Base-by-base conservation (phyloP, 92 coral and sea anemone genomes). In the Scolanthus callimorphus region DNA sequence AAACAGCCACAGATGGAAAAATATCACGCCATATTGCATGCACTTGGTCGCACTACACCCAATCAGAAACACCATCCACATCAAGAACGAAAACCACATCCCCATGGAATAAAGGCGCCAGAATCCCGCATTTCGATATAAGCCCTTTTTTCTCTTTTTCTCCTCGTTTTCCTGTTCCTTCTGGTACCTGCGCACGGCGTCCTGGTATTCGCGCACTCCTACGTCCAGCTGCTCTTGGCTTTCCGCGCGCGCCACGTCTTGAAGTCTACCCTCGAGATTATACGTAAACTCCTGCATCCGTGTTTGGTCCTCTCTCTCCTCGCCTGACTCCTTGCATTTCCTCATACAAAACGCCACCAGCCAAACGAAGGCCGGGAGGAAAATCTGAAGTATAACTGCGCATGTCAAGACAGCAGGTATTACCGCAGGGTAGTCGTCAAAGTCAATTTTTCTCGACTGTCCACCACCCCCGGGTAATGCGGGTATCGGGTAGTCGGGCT, bases 61-160 rank as follows among this genome's bases (percentile, higher is more conserved):
- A 37, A 70, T 54, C 28, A 75, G 47, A 39, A 62, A 85, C 12
- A 81, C 20, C 3, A 65, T 48, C 94, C 94, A 85, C 45, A 85
- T 44, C 29, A 62, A 70, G 30, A 85, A 85, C 19, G 94, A 85
- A 55, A 80, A 59, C 34, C 46, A 76, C 63, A 80, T 20, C 13
- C 74, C 74, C 80, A 85, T 69, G 20, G 94, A 85, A 30, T 63
- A 50, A 23, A 80, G 69, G 25, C 94, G 74, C 19, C 52, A 31
- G 25, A 69, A 20, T 30, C 86, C 68, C 2, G 81, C 83, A 28
- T 79, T 69, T 17, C 91, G 71, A 55, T 59, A 69, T 29, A 63
- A 27, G 31, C 94, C 84, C 23, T 63, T 60, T 55, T 75, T 80
- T 10, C 92, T 70, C 57, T 73, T 85, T 48, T 65, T 13, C 51